phyloP scores from a whole-genome alignment of 2,797 vertebrate species.

The Melanotaenia boesemani region DNA sequence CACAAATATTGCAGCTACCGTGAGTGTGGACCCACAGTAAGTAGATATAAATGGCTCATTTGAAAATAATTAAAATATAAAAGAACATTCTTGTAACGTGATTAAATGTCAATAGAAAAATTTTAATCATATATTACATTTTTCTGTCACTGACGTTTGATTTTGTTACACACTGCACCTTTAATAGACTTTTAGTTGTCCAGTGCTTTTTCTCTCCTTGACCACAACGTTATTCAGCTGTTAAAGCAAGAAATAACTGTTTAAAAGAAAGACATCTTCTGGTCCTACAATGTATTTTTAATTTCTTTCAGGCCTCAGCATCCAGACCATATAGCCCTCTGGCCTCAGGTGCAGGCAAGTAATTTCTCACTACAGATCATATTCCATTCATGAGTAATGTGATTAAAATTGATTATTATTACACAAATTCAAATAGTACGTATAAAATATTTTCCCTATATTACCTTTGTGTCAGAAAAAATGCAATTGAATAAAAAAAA shows the following conservation, averaged over 20 bases:
- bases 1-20: no score
- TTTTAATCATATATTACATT: no score
- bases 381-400: neutral
- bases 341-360: constrained; percentile 88
- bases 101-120: no score
- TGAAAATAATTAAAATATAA: no score
- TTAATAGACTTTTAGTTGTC: no score
- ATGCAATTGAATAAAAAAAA: neutral
- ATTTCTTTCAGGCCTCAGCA: constrained; percentile 85
- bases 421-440: neutral
- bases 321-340: constrained; percentile 92
- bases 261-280: neutral
- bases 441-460: neutral
- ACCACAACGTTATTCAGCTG: no score
- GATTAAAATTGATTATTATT: neutral
- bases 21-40: no score
- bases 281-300: neutral
- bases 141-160: no score
- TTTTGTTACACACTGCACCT: no score
- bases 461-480: neutral
- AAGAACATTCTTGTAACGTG: no score
- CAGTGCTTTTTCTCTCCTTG: neutral
- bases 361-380: neutral
- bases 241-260: neutral
- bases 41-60: no score